Conservation (phyloP, 2,797 vertebrate genomes). For the Scomberomorus guttatus region DNA sequence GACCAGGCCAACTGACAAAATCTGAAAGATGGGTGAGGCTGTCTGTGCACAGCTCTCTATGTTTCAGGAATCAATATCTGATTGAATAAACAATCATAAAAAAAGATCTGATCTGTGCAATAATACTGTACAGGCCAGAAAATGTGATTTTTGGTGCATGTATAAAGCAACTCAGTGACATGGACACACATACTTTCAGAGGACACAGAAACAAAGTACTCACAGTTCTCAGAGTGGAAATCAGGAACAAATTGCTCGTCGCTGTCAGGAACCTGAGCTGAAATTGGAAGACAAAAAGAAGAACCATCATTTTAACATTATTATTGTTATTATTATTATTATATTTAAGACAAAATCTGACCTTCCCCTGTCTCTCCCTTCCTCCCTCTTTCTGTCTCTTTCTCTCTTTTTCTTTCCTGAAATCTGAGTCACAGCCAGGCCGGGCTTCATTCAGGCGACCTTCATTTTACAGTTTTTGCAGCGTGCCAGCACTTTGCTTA, state of each 20-base stretch:
- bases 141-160: not conserved
- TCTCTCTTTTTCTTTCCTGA: constrained; percentile 45
- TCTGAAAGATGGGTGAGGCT: not conserved
- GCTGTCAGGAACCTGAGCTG: constrained; percentile 99
- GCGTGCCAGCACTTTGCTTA: constrained; percentile 63
- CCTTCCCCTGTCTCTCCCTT: not conserved
- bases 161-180: not conserved
- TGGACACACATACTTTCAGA: not conserved
- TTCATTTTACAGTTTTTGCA: constrained; percentile 68
- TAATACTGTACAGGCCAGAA: not conserved
- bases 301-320: constrained; percentile 30
- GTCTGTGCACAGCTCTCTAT: not conserved
- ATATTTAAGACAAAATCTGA: constrained; percentile 34
- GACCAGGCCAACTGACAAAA: not conserved
- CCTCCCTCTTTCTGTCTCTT: not conserved
- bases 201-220: constrained; percentile 82
- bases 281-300: constrained; percentile 55
- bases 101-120: not conserved
- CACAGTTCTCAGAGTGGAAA: constrained; percentile 97
- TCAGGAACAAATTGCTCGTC: constrained; percentile 99
- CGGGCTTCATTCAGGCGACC: constrained; percentile 58
- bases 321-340: not conserved
- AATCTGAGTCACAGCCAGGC: constrained; percentile 61
- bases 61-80: not conserved
- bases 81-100: not conserved